Evolutionary conservation across 1,140 invertebrate genomes (phyloP).

Genomic region (Drosophila melanogaster): Release_6_plus_ISO1_MT NT_033777.3:5713501-5714000

Average conservation of each 20-base stretch:
- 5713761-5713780: slow-evolving; percentile 71
- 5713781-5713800: slow-evolving; percentile 52
- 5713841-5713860: slow-evolving; percentile 7
- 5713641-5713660: slow-evolving; percentile 67
- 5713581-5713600: slow-evolving; percentile 66
- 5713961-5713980: neutral
- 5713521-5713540: slow-evolving; percentile 23
- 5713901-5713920: slow-evolving; percentile 63
- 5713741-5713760: slow-evolving; percentile 80
- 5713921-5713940: slow-evolving; percentile 55
- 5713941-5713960: slow-evolving; percentile 66
- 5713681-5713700: slow-evolving; percentile 63
- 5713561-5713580: slow-evolving; percentile 74
- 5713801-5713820: slow-evolving; percentile 60
- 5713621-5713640: slow-evolving; percentile 68
- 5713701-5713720: slow-evolving; percentile 84
- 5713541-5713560: slow-evolving; percentile 61
- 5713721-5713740: slow-evolving; percentile 80
- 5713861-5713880: slow-evolving; percentile 4
- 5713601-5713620: slow-evolving; percentile 29
- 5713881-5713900: slow-evolving; percentile 35
- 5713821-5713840: slow-evolving; percentile 32
- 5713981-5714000: neutral
- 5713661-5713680: slow-evolving; percentile 62
- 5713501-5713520: slow-evolving; percentile 41